These are phyloP conservation scores for Neomonachus schauinslandi DNA, from an alignment of 2,113 vertebrate genomes.

Conservation along the genomic window DNA sequence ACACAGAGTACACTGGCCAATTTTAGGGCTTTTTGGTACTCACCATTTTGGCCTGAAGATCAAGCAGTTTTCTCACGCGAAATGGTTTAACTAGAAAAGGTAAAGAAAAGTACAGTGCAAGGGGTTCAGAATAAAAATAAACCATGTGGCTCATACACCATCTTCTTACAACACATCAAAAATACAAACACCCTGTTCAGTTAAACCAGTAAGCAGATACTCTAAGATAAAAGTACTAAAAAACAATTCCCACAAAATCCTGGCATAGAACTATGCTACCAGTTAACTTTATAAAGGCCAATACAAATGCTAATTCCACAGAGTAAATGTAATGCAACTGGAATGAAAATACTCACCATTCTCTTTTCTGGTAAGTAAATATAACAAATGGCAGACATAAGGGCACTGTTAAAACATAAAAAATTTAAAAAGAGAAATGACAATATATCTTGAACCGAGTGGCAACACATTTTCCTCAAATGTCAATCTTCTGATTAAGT, in stretches of 20 bases:
- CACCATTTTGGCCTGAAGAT: constrained; percentile 94
- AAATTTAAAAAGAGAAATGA: constrained; percentile 60
- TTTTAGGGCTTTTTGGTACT: constrained; percentile 72
- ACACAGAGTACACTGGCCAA: background rate
- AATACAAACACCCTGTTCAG: constrained; percentile 38
- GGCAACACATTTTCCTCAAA: constrained; percentile 48
- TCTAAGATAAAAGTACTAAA: constrained; percentile 60
- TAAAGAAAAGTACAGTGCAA: constrained; percentile 39
- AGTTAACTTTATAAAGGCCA: constrained; percentile 47
- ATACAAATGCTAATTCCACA: constrained; percentile 43
- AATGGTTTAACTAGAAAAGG: constrained; percentile 91
- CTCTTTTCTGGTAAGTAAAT: constrained; percentile 93
- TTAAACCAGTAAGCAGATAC: constrained; percentile 37
- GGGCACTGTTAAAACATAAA: constrained; percentile 91
- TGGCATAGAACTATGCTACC: constrained; percentile 4
- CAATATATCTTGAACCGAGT: constrained; percentile 42
- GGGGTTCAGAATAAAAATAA: constrained; percentile 55
- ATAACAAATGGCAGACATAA: constrained; percentile 93
- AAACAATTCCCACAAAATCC: constrained; percentile 40
- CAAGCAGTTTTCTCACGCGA: constrained; percentile 93
- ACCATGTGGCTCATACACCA: background rate
- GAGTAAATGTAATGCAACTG: background rate
- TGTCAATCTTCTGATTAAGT: constrained; percentile 42
- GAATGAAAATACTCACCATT: constrained; percentile 88
- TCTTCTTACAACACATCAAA: constrained; percentile 45